Base-by-base conservation (phyloP, 2,113 vertebrate genomes). In the Fulmarus glacialis region DNA sequence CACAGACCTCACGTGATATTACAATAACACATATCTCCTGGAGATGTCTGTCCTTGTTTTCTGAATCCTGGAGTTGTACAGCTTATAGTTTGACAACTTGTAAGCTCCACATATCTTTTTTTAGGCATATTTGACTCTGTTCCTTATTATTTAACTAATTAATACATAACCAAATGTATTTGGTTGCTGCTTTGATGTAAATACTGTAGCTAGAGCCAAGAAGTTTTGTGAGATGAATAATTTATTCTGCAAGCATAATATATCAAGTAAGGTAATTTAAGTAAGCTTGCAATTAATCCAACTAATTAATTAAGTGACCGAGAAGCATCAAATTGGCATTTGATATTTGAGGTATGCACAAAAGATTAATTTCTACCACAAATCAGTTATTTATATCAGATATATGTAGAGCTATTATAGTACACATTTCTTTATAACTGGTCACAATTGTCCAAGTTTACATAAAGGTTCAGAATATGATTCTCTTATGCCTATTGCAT, bases 71-170 rank as follows among this genome's bases (percentile, higher is more conserved):
- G 97, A 95, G 98, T 98, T 17, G 97, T 98, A 89, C 98, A 99
- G 89, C 97, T 99, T 97, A 99, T 99, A 19, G 98, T 99, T 97
- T 99, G 99, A 91, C 95, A 98, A 97, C 99, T 98, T 97, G 98
- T 99, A 96, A 99, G 93, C 97, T 99, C 98, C 92, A 98, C 97
- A 82, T 98, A 98, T 97, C 98, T 98, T 98, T 98, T 99, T 98
- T 98, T 99, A 84, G 98, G 98, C 98, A 99, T 99, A 87, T 90
- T 98, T 92, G 53, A 58, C 15, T 96, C 91, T 96, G 64, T 82
- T 50, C 8, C 38, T 97, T 97, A 91, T 60, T 4, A 90, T 90
- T 80, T 95, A 90, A 97, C 91, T 87, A 62, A 91, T 94, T 93
- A 40, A 40, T 40, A 40, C 40, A 40, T 40, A 40, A 40, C 40